A percentile compares a stretch with the other conserved stretches of the same genome.
Evolutionary conservation across 2,797 vertebrate species (phyloP).

Genomic region (Perodicticus potto): DNA sequence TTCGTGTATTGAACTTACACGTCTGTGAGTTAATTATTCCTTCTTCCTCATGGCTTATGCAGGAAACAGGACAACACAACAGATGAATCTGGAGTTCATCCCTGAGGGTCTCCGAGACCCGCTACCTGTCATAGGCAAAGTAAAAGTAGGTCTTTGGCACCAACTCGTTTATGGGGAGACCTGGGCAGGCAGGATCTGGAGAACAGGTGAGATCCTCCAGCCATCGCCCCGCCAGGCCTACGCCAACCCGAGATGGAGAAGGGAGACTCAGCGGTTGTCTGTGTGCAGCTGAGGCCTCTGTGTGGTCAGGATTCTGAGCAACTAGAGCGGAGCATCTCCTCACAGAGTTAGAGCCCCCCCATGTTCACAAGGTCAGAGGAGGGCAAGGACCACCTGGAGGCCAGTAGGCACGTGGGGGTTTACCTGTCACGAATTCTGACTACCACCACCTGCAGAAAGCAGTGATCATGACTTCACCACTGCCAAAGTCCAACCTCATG

Average conservation of each 20-base stretch:
- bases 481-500: not conserved
- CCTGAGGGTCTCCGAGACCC: not conserved
- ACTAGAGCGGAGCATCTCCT: not conserved
- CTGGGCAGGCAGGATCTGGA: not conserved
- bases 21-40: too few relatives aligned
- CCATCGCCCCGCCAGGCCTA: not conserved
- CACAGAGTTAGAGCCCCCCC: not conserved
- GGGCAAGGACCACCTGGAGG: rapidly evolving
- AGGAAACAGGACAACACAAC: not conserved
- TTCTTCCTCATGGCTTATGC: not conserved
- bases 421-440: not conserved
- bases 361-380: not conserved
- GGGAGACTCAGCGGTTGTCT: not conserved
- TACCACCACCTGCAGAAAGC: not conserved
- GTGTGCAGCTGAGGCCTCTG: not conserved
- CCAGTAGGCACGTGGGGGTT: not conserved
- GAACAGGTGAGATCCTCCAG: not conserved
- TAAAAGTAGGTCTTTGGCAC: rapidly evolving
- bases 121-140: not conserved
- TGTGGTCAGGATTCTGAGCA: not conserved
- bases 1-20: not conserved
- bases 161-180: rapidly evolving
- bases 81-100: not conserved
- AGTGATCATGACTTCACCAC: not conserved
- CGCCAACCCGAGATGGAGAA: not conserved